A percentile compares a stretch with the other conserved stretches of the same genome.
phyloP scores from a whole-genome alignment of 2,113 vertebrate species.

The Alaudala cheleensis region DNA sequence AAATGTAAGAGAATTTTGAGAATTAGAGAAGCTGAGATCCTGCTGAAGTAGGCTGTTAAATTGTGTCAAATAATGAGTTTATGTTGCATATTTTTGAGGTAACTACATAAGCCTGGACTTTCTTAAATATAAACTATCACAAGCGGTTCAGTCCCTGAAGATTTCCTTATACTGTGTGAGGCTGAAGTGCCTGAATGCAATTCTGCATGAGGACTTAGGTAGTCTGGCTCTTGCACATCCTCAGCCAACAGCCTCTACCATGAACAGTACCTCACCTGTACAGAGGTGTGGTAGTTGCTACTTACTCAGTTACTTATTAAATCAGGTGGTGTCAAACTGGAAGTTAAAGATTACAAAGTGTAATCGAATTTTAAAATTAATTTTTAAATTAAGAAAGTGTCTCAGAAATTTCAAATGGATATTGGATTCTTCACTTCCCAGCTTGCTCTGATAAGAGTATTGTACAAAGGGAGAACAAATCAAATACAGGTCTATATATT shows the following conservation, averaged over 20 bases:
- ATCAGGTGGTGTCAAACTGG: background rate
- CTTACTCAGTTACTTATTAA: background rate
- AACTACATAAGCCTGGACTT: background rate
- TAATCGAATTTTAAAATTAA: background rate
- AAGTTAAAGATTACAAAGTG: background rate
- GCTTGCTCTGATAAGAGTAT: background rate
- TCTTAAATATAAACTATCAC: background rate
- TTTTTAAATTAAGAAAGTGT: background rate
- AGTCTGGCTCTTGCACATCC: background rate
- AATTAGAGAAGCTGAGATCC: background rate
- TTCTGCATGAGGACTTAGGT: fast-evolving
- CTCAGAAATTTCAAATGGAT: background rate
- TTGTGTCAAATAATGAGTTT: background rate
- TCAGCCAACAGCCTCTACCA: background rate
- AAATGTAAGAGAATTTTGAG: background rate
- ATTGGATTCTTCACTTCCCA: background rate
- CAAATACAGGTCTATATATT: background rate
- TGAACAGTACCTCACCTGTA: background rate
- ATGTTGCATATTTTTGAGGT: background rate
- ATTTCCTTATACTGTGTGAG: background rate
- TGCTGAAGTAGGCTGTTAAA: background rate
- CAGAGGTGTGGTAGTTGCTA: background rate
- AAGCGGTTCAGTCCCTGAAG: background rate
- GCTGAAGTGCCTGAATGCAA: background rate
- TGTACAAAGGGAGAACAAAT: background rate